Percentiles rank a stretch among this genome's conserved stretches.
phyloP scores from a whole-genome alignment of 2,113 vertebrate genomes.

The Megaleporinus macrocephalus region DNA sequence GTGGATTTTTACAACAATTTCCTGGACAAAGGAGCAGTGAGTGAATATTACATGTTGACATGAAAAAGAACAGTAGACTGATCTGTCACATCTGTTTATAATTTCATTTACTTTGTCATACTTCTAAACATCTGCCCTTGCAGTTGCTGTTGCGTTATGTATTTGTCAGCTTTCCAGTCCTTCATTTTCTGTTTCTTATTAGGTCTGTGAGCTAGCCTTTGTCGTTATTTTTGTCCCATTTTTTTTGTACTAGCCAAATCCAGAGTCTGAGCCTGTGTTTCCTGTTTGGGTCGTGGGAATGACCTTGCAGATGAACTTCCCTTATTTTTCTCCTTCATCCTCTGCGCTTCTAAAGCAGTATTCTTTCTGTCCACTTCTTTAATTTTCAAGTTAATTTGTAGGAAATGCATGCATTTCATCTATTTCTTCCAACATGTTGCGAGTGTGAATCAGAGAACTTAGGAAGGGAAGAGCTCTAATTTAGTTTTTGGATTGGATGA shows the following conservation, averaged over 20 bases:
- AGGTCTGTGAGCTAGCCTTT: not conserved
- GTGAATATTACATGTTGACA: conserved; percentile 55
- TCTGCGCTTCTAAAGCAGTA: not conserved
- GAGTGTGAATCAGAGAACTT: not conserved
- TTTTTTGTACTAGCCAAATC: not conserved
- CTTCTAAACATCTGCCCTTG: conserved; percentile 4
- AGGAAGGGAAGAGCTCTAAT: not conserved
- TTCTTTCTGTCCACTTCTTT: not conserved
- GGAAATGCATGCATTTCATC: not conserved
- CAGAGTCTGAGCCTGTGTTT: conserved; percentile 23
- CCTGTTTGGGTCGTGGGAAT: conserved; percentile 56
- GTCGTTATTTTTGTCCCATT: not conserved
- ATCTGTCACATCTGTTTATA: too few species aligned
- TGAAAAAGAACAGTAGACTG: not conserved
- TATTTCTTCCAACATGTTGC: too few species aligned
- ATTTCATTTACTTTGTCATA: not conserved
- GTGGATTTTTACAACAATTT: conserved; percentile 87
- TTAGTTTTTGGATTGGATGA: not conserved
- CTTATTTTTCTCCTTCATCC: not conserved
- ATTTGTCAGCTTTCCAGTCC: not conserved
- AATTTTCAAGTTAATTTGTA: not conserved
- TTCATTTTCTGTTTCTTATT: conserved; percentile 16
- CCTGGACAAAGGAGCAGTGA: conserved; percentile 89
- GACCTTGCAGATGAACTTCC: conserved; percentile 30
- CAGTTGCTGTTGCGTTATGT: conserved; percentile 10